These are phyloP conservation scores for Porites lobata DNA, from an alignment of 92 coral and sea anemone species.

Conservation along the genomic window DNA sequence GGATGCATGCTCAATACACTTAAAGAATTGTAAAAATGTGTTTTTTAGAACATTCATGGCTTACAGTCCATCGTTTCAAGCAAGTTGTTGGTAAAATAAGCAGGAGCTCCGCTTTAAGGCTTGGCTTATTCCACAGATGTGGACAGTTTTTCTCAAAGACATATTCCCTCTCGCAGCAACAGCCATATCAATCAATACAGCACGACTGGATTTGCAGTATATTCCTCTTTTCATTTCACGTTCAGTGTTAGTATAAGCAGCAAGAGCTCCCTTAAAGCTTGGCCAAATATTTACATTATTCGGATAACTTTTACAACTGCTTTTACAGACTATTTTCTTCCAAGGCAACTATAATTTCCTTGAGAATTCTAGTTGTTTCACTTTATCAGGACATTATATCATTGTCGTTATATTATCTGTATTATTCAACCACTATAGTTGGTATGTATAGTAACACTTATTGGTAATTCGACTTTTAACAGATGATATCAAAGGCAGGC, in stretches of 20 bases:
- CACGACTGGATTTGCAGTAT: background rate
- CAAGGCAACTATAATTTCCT: constrained; percentile 8
- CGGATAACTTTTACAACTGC: background rate
- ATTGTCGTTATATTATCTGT: background rate
- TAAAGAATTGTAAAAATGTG: no score
- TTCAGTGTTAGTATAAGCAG: background rate
- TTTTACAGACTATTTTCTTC: constrained; percentile 9
- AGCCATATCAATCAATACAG: background rate
- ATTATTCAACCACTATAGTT: background rate
- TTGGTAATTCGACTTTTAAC: background rate
- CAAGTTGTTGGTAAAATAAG: background rate
- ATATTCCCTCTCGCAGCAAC: accelerated
- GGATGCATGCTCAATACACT: background rate
- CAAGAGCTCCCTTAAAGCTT: background rate
- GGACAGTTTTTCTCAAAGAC: background rate
- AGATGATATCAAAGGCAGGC: constrained; percentile 12
- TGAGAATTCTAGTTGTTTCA: constrained; percentile 4
- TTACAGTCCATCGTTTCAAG: no score
- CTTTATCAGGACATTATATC: background rate
- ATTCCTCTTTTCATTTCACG: background rate
- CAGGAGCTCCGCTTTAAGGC: accelerated
- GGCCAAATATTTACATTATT: constrained; percentile 6
- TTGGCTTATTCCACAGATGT: background rate
- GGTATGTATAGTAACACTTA: background rate
- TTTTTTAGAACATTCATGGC: no score